phyloP scores from a whole-genome alignment of 2,797 vertebrate species.

The Sebastes cheni region DNA sequence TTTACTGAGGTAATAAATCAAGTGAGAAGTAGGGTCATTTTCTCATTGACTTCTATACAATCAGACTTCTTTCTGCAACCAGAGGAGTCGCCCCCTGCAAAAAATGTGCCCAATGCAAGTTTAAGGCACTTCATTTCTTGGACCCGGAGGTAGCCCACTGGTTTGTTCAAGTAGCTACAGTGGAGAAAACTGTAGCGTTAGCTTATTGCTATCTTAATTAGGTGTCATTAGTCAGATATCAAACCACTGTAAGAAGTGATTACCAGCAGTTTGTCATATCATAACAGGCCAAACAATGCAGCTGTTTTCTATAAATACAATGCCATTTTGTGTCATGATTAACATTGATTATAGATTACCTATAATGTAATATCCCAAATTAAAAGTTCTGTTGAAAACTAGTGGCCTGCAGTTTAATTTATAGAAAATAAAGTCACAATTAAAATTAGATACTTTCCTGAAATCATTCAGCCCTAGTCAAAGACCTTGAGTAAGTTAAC shows the following conservation, averaged over 20 bases:
- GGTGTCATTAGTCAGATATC: too few relatives aligned
- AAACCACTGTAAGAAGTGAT: background rate
- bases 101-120: background rate
- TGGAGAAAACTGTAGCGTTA: background rate
- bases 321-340: background rate
- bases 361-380: too few relatives aligned
- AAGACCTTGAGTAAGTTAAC: background rate
- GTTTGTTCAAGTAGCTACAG: background rate
- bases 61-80: background rate
- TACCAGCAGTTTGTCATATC: background rate
- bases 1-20: too few relatives aligned
- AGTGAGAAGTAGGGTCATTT: too few relatives aligned
- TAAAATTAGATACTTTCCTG: background rate
- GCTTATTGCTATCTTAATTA: too few relatives aligned
- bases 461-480: background rate
- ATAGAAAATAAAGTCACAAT: background rate
- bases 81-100: background rate
- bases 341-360: background rate
- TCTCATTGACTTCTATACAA: too few relatives aligned
- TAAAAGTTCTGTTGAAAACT: too few relatives aligned
- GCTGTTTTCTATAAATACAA: background rate
- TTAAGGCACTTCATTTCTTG: background rate
- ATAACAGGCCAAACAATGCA: background rate
- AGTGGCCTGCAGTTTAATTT: background rate
- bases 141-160: too few relatives aligned